These are phyloP conservation scores for Acanthosoma haemorrhoidale DNA, from an alignment of 2,888 invertebrate genomes.

Conservation along the genomic window DNA sequence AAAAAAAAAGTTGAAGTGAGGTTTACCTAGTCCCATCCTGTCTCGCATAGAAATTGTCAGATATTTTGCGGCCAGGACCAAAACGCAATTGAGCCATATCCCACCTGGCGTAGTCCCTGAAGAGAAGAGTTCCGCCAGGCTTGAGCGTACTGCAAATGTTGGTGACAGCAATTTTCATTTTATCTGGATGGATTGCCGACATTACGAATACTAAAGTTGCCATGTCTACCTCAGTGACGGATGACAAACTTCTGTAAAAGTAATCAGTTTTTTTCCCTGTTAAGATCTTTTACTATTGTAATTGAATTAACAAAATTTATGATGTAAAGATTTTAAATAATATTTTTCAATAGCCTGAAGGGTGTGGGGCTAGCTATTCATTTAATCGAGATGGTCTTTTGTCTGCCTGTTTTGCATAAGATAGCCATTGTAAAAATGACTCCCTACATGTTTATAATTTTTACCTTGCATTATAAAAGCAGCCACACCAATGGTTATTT, in stretches of 20 bases:
- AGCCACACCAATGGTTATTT: too few species aligned
- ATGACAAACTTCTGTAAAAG: constrained; percentile 3
- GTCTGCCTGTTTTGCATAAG: too few species aligned
- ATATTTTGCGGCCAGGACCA: constrained; percentile 83
- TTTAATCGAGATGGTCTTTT: too few species aligned
- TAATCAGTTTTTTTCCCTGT: too few species aligned
- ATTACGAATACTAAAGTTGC: constrained; percentile 90
- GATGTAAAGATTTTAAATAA: too few species aligned
- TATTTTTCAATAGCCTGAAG: too few species aligned
- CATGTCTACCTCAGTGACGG: constrained; percentile 59
- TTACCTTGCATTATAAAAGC: too few species aligned
- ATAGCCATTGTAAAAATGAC: too few species aligned
- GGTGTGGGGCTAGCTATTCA: too few species aligned
- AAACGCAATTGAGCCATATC: constrained; percentile 96
- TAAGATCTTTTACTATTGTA: too few species aligned
- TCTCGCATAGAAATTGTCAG: constrained; percentile 88
- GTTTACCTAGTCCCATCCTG: constrained; percentile 90
- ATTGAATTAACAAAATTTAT: too few species aligned
- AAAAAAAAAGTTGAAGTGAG: neutral
- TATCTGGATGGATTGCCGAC: constrained; percentile 86
- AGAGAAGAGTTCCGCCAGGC: constrained; percentile 74
- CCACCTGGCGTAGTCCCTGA: constrained; percentile 90
- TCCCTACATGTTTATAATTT: too few species aligned
- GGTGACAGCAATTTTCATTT: constrained; percentile 59
- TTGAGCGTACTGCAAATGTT: constrained; percentile 63